Base-by-base conservation (phyloP, 1,140 invertebrate species). In the Psilanteris sp. region DNA sequence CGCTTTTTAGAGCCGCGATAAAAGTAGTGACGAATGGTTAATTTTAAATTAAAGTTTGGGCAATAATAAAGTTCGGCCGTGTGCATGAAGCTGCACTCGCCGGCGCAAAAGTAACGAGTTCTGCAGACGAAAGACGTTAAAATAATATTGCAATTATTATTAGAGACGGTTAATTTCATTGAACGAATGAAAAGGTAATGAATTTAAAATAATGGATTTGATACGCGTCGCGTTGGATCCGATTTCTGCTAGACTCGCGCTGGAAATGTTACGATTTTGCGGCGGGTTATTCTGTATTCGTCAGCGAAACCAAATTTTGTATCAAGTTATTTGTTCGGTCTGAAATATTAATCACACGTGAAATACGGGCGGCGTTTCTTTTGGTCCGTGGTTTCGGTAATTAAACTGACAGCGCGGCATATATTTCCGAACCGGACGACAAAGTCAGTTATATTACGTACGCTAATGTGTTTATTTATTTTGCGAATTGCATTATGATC, bases 11-110 rank as follows among this genome's bases (percentile, higher is more conserved):
- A 61, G 31, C 1, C 15, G 20, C 36, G 44, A 64, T 64, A 52
- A 64, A 52, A 41, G 59, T 31, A 29, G 32, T 50, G 57, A 50
- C 57, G 57, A 64, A 64, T 64, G 59, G 15, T 43, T 64, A 64
- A 52, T 43, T 52, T 64, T 52, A 43, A 52, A 34, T 64, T 41
- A 52, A 64, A 64, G 16, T 52, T 62, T 50, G 1, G 26, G 34
- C 8, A 5, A 8, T 37, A n/a, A 62, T 50, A 61, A 61, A 61
- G 22, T 50, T 50, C 18, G 14, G 8, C 14, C n/a, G n/a, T n/a
- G n/a, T n/a, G 39, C 9, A 29, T 37, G 31, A 13, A 31, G 7
- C 24, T 43, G 0, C 4, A 24, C 27, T 44, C 27, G 8, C 16
- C 10, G 39, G 3, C 54, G 9, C 8, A 1, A 13, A 10, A 37